Evolutionary conservation across 2,888 invertebrate genomes (phyloP), one percentile per base, ranked within the genome.

Genomic region (Amorpha juglandis): DNA sequence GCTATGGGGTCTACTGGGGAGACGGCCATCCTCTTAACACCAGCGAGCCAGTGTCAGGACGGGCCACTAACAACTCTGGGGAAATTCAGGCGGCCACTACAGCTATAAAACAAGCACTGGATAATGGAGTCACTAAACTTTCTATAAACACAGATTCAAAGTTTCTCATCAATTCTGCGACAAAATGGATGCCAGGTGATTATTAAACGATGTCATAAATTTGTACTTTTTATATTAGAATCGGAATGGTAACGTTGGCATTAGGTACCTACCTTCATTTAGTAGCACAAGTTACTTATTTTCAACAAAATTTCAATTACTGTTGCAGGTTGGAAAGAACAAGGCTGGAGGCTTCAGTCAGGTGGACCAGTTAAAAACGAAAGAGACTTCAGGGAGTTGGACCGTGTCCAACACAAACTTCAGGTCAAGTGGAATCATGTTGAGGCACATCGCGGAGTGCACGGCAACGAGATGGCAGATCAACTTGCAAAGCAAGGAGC

Each of bases 51-150:
- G 96, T 98, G 0, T 83, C 90, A 2, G 98, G 98, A 4, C 94
- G 96, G 67, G 96, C 97, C 7, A 99, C 99, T 0, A 99, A 99
- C 83, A 99, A 99, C 86, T 96, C 97, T 77, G 99, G 99, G 9
- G 99, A 99, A 92, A 99, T 99, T 70, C 96, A 98, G 91, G 99
- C 98, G 0, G 96, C 97, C 0, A 97, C 95, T 67, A 88, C 94
- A 80, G 99, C 99, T 4, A 95, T 98, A 9, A 92, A 94, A 75
- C 89, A 95, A 72, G 98, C 98, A 0, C 90, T 95, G 66, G 85
- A 93, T 21, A 94, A 91, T 93, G 96, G 95, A 21, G 90, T 97
- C 3, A 86, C 84, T 12, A 97, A 97, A 76, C 88, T 99, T 0
- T 94, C 95, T 67, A 95, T 99, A 6, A 95, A 96, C 74, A 99